Conservation (phyloP, 2,113 vertebrate genomes). For the Anseranas semipalmata region DNA sequence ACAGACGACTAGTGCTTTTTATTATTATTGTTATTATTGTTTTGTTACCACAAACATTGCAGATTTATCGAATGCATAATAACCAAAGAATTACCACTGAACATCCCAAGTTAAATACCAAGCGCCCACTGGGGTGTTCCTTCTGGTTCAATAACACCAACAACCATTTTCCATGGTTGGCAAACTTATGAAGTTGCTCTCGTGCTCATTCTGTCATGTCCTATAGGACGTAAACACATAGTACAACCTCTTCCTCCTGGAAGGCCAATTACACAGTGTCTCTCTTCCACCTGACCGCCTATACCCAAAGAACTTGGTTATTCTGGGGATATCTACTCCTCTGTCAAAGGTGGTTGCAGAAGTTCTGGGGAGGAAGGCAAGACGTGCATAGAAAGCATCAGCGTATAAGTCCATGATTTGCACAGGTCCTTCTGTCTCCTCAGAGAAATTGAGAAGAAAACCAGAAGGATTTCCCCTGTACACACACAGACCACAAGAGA, state of each 20-base stretch:
- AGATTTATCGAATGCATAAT: not conserved
- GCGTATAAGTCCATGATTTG: not conserved
- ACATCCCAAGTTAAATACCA: not conserved
- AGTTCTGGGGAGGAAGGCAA: not conserved
- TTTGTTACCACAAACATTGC: not conserved
- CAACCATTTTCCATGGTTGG: not conserved
- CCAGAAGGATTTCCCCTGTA: not conserved
- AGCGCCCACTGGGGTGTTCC: not conserved
- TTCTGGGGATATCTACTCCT: not conserved
- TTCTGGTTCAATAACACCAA: not conserved
- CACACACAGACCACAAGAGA: not conserved
- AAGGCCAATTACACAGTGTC: not conserved
- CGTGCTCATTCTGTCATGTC: not conserved
- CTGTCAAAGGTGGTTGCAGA: not conserved
- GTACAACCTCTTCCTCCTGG: not conserved
- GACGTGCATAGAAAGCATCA: not conserved
- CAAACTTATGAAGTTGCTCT: not conserved
- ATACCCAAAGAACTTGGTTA: not conserved
- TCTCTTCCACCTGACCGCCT: not conserved
- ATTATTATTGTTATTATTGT: no score
- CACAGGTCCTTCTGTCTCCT: not conserved
- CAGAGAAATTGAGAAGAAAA: not conserved
- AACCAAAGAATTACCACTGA: not conserved
- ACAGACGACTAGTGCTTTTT: not conserved
- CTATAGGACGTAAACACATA: not conserved